Evolutionary conservation across 2,113 vertebrate species (phyloP).

Genomic region (Clarias batrachus): DNA sequence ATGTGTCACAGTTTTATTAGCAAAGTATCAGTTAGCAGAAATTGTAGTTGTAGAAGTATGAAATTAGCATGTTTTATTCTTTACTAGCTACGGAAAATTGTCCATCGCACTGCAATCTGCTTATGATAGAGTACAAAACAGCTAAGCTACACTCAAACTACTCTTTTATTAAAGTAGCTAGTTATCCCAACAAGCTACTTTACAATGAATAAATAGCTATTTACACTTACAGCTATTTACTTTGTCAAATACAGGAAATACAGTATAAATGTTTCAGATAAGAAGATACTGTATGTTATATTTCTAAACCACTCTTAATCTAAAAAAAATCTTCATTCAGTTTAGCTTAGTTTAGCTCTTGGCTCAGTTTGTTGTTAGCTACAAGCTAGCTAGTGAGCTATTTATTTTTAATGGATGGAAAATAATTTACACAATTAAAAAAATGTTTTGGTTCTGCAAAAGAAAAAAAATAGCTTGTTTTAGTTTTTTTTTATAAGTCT

Average conservation of each 20-base stretch:
- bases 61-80: background rate
- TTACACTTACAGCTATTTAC: background rate
- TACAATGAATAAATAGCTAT: background rate
- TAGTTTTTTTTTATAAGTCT: background rate
- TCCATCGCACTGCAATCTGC: background rate
- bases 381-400: background rate
- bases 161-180: background rate
- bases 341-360: background rate
- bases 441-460: background rate
- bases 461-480: background rate
- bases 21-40: background rate
- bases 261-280: too few species aligned
- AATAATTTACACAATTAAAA: background rate
- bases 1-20: background rate
- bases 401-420: background rate
- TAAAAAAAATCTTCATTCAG: background rate
- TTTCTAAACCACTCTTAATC: background rate
- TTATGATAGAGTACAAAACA: background rate
- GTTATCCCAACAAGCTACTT: background rate
- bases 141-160: background rate
- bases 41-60: background rate
- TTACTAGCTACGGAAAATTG: background rate
- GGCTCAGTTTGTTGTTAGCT: background rate
- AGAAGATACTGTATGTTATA: background rate
- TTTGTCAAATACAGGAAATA: background rate